Percentiles rank a stretch among this genome's conserved stretches.
Evolutionary conservation across 2,797 vertebrate genomes (phyloP).

Genomic region (Scomberomorus guttatus): DNA sequence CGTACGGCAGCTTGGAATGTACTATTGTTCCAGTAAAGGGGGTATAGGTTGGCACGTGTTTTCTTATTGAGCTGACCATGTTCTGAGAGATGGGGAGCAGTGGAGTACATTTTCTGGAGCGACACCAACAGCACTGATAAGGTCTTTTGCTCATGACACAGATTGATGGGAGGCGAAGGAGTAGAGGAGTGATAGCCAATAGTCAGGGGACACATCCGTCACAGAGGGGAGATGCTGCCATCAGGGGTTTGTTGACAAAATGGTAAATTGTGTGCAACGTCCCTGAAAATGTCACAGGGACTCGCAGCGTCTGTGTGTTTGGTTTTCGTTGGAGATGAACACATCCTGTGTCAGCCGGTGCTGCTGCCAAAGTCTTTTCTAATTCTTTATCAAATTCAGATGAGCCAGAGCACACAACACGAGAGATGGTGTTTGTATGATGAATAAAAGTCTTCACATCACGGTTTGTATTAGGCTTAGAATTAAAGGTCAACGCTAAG

Average conservation of each 20-base stretch:
- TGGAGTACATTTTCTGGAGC: slow-evolving; percentile 69
- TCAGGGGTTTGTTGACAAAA: slow-evolving; percentile 73
- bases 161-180: slow-evolving; percentile 72
- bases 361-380: slow-evolving; percentile 40
- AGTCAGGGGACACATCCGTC: slow-evolving; percentile 61
- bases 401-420: slow-evolving; percentile 7
- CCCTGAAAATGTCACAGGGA: slow-evolving; percentile 73
- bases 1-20: not conserved
- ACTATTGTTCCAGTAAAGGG: not conserved
- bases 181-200: slow-evolving; percentile 61
- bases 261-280: slow-evolving; percentile 76
- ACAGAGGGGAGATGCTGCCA: slow-evolving; percentile 50
- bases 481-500: slow-evolving; percentile 24
- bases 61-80: slow-evolving; percentile 31
- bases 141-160: slow-evolving; percentile 72
- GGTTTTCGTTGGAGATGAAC: slow-evolving; percentile 58
- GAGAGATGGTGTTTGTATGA: not conserved
- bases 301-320: slow-evolving; percentile 50
- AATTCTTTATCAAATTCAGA: slow-evolving; percentile 51
- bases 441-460: not conserved
- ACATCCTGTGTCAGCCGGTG: slow-evolving; percentile 30
- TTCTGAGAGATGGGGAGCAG: slow-evolving; percentile 55
- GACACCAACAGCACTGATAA: slow-evolving; percentile 74
- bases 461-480: slow-evolving; percentile 17
- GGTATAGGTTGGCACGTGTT: slow-evolving; percentile 26